Percentiles rank a stretch among this genome's conserved stretches.
Evolutionary conservation across 2,888 invertebrate genomes (phyloP).

Genomic region (Idaea dimidiata): DNA sequence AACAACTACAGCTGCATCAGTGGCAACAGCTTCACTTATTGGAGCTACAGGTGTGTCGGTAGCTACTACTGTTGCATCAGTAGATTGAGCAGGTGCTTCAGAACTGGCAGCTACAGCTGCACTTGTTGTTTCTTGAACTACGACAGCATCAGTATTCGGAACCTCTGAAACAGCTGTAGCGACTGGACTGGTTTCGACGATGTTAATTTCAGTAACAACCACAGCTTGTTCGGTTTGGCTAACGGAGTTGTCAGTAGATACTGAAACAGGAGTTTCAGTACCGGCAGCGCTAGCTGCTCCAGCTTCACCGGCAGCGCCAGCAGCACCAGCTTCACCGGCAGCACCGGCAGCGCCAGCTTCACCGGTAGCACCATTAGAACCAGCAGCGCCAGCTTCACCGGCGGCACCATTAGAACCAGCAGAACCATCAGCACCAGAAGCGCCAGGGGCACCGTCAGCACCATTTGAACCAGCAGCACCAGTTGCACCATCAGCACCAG

Average conservation of each 20-base stretch:
- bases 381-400: neutral
- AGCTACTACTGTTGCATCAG: constrained; percentile 4
- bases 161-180: constrained; percentile 10
- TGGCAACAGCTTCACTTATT: neutral
- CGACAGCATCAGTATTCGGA: constrained; percentile 6
- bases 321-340: constrained; percentile 3
- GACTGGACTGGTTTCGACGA: constrained; percentile 1
- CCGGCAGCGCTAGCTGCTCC: constrained; percentile 7
- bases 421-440: constrained; percentile 8
- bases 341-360: constrained; percentile 4
- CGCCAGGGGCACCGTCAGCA: constrained; percentile 1
- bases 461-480: constrained; percentile 4
- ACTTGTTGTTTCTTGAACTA: neutral
- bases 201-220: neutral
- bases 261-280: constrained; percentile 1
- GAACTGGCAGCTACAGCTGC: constrained; percentile 14
- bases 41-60: neutral
- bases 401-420: constrained; percentile 1
- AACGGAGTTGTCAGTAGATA: neutral
- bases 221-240: constrained; percentile 7
- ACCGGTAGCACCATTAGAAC: neutral
- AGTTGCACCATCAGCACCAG: constrained; percentile 6
- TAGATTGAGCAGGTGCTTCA: neutral
- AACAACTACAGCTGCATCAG: constrained; percentile 1
- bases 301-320: neutral